Percentiles rank a stretch among this genome's conserved stretches.
Conservation (phyloP, 2,113 vertebrate species). For the Oncorhynchus mykiss region DNA sequence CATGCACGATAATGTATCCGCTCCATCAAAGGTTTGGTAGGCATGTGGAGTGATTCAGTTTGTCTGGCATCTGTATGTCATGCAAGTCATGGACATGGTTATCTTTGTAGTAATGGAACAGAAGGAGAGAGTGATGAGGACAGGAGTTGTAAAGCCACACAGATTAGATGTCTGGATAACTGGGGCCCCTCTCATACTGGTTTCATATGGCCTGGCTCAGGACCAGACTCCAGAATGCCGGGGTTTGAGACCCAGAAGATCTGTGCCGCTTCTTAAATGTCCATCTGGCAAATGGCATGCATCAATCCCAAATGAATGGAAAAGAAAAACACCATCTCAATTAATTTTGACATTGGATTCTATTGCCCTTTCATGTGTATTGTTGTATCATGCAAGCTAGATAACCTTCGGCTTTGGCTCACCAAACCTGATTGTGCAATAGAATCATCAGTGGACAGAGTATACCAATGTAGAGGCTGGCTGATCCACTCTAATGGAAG, state of each 20-base stretch:
- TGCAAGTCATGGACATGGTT: slow-evolving; percentile 56
- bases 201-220: slow-evolving; percentile 42
- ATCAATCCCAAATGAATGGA: too few relatives aligned
- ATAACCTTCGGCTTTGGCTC: neutral
- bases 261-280: too few relatives aligned
- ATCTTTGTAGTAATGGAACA: slow-evolving; percentile 67
- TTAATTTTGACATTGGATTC: too few relatives aligned
- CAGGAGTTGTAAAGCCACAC: slow-evolving; percentile 49
- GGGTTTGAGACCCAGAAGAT: slow-evolving; percentile 11
- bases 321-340: too few relatives aligned
- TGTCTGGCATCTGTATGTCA: slow-evolving; percentile 35
- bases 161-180: slow-evolving; percentile 39
- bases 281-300: too few relatives aligned
- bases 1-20: slow-evolving; percentile 33
- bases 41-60: slow-evolving; percentile 23
- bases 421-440: neutral
- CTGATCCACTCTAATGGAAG: slow-evolving; percentile 16
- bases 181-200: slow-evolving; percentile 50
- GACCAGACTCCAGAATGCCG: slow-evolving; percentile 19
- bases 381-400: slow-evolving; percentile 6
- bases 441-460: neutral
- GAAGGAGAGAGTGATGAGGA: slow-evolving; percentile 26
- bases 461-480: slow-evolving; percentile 27
- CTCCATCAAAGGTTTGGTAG: slow-evolving; percentile 51
- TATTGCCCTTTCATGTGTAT: slow-evolving; percentile 8